Percentiles rank a stretch among this genome's conserved stretches.
These are phyloP conservation scores for Nanger granti DNA, from an alignment of 2,113 vertebrate genomes.

Conservation along the genomic window DNA sequence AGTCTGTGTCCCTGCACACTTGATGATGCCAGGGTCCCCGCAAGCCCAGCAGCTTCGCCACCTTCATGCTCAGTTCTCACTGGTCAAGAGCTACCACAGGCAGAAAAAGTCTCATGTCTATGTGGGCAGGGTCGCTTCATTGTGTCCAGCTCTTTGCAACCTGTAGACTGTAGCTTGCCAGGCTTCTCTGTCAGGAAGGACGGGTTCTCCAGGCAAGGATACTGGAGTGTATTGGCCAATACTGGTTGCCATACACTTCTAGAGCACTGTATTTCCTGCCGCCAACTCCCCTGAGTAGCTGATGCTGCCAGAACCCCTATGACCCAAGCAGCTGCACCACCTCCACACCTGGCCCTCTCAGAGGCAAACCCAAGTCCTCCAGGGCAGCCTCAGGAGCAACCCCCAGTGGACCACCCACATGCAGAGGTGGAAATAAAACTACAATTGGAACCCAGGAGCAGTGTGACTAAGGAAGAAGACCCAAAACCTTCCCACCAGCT, in stretches of 20 bases:
- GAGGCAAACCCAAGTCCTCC: not conserved
- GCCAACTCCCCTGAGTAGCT: not conserved
- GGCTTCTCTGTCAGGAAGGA: not conserved
- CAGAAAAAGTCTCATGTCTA: not conserved
- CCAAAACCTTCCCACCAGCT: not conserved
- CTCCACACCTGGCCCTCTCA: not conserved
- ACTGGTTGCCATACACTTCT: not conserved
- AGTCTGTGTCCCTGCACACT: not conserved
- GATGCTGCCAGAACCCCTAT: not conserved
- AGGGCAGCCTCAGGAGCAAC: not conserved
- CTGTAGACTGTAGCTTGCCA: not conserved
- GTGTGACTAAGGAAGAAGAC: not conserved
- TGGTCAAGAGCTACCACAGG: not conserved
- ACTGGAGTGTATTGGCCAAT: not conserved
- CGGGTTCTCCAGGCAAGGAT: not conserved
- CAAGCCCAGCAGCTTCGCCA: not conserved
- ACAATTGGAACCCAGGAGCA: not conserved
- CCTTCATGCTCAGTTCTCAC: not conserved
- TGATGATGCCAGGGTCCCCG: not conserved
- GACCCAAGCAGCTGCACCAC: not conserved
- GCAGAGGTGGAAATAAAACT: not conserved
- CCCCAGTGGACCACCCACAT: not conserved
- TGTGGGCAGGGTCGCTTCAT: not conserved
- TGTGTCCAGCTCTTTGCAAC: not conserved
- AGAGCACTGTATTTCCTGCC: not conserved